Conservation (phyloP, 2,113 vertebrate species). For the Toxotes chatareus region DNA sequence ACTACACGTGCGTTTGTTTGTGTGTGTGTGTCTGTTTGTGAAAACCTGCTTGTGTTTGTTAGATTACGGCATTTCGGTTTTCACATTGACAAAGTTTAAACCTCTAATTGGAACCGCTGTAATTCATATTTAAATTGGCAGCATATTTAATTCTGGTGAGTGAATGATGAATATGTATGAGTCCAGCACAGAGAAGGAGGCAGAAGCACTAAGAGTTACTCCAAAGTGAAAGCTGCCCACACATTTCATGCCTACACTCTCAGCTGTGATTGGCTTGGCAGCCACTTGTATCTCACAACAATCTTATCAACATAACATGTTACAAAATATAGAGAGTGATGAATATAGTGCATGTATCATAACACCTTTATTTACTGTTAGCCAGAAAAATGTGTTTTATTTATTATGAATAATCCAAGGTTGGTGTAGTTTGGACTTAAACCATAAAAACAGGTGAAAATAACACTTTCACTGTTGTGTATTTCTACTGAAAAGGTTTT, state of each 20-base stretch:
- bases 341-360: conserved; percentile 10
- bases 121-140: conserved; percentile 48
- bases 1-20: conserved; percentile 1
- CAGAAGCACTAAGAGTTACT: conserved; percentile 50
- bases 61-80: background rate
- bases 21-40: background rate
- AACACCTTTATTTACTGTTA: conserved; percentile 19
- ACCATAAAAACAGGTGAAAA: background rate
- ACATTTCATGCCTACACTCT: conserved; percentile 55
- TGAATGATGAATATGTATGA: conserved; percentile 60
- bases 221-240: conserved; percentile 67
- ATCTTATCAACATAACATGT: conserved; percentile 37
- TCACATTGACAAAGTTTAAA: conserved; percentile 41
- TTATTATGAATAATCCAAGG: background rate
- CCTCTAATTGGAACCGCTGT: conserved; percentile 38
- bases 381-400: conserved; percentile 15
- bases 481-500: background rate
- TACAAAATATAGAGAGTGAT: conserved; percentile 20
- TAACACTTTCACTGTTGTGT: background rate
- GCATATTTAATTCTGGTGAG: conserved; percentile 11
- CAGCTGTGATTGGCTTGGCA: conserved; percentile 52
- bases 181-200: conserved; percentile 37
- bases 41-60: background rate
- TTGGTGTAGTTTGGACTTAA: background rate
- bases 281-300: conserved; percentile 30